These are phyloP conservation scores for Dendrolimus pini DNA, from an alignment of 2,888 invertebrate species.

Conservation along the genomic window DNA sequence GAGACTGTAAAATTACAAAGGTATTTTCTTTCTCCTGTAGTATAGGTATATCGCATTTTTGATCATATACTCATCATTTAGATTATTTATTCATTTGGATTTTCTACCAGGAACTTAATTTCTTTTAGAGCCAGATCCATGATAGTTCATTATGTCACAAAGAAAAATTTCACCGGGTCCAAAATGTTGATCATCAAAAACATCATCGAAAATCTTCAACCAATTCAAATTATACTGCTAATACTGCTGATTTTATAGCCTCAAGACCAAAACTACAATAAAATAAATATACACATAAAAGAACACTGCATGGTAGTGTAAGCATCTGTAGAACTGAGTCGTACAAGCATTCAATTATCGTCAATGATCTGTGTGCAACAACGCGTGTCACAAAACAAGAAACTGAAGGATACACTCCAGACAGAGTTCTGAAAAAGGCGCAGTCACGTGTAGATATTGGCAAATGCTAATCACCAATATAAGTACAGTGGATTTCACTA, in stretches of 20 bases:
- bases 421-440: conserved; percentile 34
- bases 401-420: too few relatives aligned
- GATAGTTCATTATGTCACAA: conserved; percentile 13
- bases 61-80: background rate
- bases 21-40: conserved; percentile 23
- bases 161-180: conserved; percentile 4
- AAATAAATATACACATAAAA: conserved; percentile 46
- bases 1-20: conserved; percentile 35
- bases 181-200: background rate
- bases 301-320: conserved; percentile 26
- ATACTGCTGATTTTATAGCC: conserved; percentile 47
- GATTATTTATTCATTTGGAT: conserved; percentile 7
- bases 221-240: conserved; percentile 30
- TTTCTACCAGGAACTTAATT: conserved; percentile 9
- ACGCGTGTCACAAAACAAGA: too few relatives aligned
- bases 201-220: background rate
- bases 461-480: conserved; percentile 8
- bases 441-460: conserved; percentile 47
- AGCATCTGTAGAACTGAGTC: background rate
- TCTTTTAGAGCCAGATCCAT: conserved; percentile 7
- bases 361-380: conserved; percentile 20
- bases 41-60: too few relatives aligned
- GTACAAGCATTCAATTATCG: too few relatives aligned
- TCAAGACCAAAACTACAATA: conserved; percentile 42
- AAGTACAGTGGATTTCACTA: too few relatives aligned